Evolutionary conservation across 2,113 vertebrate genomes (phyloP).

Genomic region (Onychorhynchus coronatus): DNA sequence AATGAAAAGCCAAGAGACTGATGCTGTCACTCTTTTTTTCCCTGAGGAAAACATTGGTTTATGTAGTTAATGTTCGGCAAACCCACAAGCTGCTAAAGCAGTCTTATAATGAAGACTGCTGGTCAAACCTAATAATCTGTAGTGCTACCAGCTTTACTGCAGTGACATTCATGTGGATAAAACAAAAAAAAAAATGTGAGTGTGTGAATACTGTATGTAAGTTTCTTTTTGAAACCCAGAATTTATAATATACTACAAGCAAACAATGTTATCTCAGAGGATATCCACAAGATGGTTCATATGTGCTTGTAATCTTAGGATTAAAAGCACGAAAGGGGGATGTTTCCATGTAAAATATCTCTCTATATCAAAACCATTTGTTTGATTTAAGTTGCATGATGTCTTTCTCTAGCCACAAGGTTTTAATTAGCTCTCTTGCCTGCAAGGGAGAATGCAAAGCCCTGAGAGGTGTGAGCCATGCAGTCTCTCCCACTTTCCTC

Average conservation of each 20-base stretch:
- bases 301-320: background rate
- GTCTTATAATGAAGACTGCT: background rate
- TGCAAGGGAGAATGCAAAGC: background rate
- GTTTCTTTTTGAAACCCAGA: background rate
- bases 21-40: background rate
- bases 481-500: background rate
- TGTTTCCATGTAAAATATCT: background rate
- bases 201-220: background rate
- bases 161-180: background rate
- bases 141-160: background rate
- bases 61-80: background rate
- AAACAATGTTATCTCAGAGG: background rate
- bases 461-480: background rate
- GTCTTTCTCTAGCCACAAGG: background rate
- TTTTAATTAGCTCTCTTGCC: constrained; percentile 22
- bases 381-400: background rate
- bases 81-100: background rate
- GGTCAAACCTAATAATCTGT: background rate
- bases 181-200: background rate
- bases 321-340: background rate
- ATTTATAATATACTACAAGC: background rate
- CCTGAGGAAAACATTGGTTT: background rate
- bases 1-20: background rate
- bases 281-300: background rate
- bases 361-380: background rate